Evolutionary conservation across 2,888 invertebrate genomes (phyloP).

Genomic region (Andricus quercusramuli): DNA sequence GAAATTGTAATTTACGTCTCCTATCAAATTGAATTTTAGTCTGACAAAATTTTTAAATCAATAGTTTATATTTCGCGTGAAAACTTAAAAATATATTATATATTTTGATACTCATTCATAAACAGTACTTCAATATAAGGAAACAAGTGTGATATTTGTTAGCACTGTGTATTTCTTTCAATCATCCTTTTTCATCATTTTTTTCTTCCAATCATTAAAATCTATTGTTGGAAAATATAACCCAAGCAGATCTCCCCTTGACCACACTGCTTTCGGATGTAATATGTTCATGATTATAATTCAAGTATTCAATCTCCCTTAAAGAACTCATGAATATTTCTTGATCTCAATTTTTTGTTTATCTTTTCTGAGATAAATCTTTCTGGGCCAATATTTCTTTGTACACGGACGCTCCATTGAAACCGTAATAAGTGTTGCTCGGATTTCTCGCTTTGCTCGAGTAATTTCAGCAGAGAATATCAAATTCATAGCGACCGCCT

Average conservation of each 20-base stretch:
- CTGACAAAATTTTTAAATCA: not conserved
- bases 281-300: not conserved
- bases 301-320: not conserved
- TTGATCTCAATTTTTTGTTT: not conserved
- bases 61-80: not conserved
- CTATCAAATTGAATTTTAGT: not conserved
- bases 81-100: no score
- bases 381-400: slow-evolving; percentile 3
- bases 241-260: no score
- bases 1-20: not conserved
- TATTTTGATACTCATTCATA: no score
- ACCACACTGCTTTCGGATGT: not conserved
- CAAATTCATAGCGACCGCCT: slow-evolving; percentile 57
- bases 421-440: slow-evolving; percentile 25
- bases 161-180: not conserved
- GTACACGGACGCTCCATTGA: not conserved
- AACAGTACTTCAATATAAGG: no score
- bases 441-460: slow-evolving; percentile 42
- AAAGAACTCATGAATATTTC: not conserved
- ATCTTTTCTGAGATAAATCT: slow-evolving; percentile 2
- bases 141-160: no score
- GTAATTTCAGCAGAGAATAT: slow-evolving; percentile 51
- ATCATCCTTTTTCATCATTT: no score
- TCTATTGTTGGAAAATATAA: no score
- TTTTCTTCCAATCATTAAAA: no score